phyloP scores from a whole-genome alignment of 2,888 invertebrate genomes.

The Actias luna region DNA sequence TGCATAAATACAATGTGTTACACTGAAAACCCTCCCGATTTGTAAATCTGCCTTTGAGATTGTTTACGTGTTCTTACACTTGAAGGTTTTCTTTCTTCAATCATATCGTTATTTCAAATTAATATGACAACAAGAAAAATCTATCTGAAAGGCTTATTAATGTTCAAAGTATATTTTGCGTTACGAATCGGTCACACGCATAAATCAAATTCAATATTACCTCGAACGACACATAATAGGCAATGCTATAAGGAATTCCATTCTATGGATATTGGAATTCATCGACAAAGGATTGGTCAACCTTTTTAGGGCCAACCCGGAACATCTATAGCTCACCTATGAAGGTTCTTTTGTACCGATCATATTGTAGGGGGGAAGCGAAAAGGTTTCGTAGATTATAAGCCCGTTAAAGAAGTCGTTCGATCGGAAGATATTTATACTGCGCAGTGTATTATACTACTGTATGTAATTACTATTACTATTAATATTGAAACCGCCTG shows the following conservation, averaged over 20 bases:
- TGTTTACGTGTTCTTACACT: not conserved
- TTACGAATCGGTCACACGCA: not conserved
- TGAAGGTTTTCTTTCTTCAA: not conserved
- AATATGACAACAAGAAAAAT: not conserved
- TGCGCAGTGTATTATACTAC: constrained; percentile 16
- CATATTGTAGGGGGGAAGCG: constrained; percentile 4
- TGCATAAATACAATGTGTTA: too few species aligned
- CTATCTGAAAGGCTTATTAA: not conserved
- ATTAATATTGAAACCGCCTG: too few species aligned
- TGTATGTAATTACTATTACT: too few species aligned
- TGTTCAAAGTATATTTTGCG: not conserved
- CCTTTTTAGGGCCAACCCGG: constrained; percentile 54
- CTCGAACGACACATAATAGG: constrained; percentile 44
- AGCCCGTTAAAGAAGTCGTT: constrained; percentile 30
- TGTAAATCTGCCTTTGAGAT: too few species aligned
- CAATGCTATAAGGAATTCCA: constrained; percentile 48
- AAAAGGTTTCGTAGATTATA: constrained; percentile 30
- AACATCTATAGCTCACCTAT: constrained; percentile 38
- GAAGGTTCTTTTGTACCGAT: constrained; percentile 40
- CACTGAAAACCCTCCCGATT: too few species aligned
- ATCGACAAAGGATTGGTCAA: constrained; percentile 72
- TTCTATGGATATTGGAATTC: constrained; percentile 73
- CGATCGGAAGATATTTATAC: constrained; percentile 37
- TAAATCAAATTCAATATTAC: not conserved
- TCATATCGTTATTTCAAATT: not conserved